Percentiles rank a stretch among this genome's conserved stretches.
Conservation (phyloP, 2,113 vertebrate species). For the Podilymbus podiceps region DNA sequence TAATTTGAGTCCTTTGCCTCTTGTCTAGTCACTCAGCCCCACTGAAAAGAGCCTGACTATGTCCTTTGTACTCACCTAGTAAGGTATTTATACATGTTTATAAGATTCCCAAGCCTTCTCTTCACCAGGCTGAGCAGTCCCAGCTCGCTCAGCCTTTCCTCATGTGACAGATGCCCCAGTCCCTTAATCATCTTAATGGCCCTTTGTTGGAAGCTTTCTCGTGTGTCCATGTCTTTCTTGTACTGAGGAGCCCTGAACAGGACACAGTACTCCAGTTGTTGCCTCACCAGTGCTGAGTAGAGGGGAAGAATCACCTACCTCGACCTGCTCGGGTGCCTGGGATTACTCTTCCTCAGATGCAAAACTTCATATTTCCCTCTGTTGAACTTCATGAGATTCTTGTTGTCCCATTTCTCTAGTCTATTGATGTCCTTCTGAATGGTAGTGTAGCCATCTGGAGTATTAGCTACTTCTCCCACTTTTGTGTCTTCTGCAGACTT, state of each 20-base stretch:
- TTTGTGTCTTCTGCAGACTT: not conserved
- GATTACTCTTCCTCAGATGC: not conserved
- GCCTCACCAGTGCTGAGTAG: not conserved
- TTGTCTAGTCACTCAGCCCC: not conserved
- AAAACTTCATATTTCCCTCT: not conserved
- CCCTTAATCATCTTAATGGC: not conserved
- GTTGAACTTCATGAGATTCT: not conserved
- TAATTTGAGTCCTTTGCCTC: not conserved
- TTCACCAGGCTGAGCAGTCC: not conserved
- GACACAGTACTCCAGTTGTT: not conserved
- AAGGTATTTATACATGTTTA: not conserved
- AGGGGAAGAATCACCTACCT: not conserved
- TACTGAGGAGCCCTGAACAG: not conserved
- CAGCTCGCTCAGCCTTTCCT: not conserved
- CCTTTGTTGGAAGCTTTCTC: not conserved
- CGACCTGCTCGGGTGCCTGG: not conserved
- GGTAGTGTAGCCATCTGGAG: not conserved
- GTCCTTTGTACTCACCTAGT: not conserved
- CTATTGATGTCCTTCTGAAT: not conserved
- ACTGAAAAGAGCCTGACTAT: not conserved
- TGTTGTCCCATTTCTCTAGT: not conserved
- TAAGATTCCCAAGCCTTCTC: not conserved
- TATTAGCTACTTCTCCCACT: not conserved
- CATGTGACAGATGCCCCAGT: not conserved
- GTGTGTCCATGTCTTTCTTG: not conserved